Evolutionary conservation across 2,888 invertebrate species (phyloP).

Genomic region (Heliconius hortense): DNA sequence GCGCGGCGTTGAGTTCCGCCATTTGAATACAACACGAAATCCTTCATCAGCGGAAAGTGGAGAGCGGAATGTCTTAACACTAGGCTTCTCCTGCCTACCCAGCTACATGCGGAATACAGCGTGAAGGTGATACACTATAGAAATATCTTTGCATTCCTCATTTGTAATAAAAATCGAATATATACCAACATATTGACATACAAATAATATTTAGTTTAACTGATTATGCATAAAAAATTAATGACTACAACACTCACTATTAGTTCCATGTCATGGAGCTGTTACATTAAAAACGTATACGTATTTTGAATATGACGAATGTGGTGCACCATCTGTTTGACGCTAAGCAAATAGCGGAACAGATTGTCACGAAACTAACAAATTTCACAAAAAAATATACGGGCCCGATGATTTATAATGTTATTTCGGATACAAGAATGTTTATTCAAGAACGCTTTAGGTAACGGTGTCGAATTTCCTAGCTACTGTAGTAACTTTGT

Average conservation of each 20-base stretch:
- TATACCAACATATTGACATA: not conserved
- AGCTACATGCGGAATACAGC: not conserved
- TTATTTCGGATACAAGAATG: slow-evolving; percentile 78
- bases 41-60: too few species aligned
- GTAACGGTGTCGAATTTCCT: slow-evolving; percentile 59
- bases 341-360: slow-evolving; percentile 81
- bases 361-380: slow-evolving; percentile 79
- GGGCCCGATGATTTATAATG: slow-evolving; percentile 75
- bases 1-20: too few species aligned
- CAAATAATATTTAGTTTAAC: not conserved
- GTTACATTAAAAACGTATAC: slow-evolving; percentile 62
- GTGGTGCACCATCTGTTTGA: slow-evolving; percentile 70
- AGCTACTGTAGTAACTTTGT: slow-evolving; percentile 47
- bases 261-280: slow-evolving; percentile 58
- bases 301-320: slow-evolving; percentile 68
- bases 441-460: slow-evolving; percentile 59
- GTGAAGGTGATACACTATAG: not conserved
- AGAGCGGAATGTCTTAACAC: not conserved
- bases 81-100: not conserved
- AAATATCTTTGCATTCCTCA: not conserved
- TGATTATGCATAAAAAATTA: slow-evolving; percentile 30
- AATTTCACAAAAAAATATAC: slow-evolving; percentile 70
- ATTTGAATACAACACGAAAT: too few species aligned
- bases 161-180: not conserved
- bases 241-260: slow-evolving; percentile 44